phyloP scores from a whole-genome alignment of 30 jellyfish, hydroid and myxozoan species.

The Sanderia malayensis region DNA sequence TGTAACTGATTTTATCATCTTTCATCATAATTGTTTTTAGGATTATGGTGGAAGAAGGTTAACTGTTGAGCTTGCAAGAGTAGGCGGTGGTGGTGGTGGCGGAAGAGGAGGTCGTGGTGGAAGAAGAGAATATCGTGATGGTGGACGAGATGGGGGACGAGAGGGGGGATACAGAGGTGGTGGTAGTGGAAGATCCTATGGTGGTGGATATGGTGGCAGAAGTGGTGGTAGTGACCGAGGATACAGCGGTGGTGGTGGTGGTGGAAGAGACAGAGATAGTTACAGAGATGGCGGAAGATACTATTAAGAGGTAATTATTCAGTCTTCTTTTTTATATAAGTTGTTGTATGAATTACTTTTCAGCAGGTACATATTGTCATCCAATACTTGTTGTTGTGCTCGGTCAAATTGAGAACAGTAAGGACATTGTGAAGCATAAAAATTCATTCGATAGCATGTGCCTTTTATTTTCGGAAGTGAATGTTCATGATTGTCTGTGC shows the following conservation, averaged over 20 bases:
- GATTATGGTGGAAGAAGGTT: conserved; percentile 51
- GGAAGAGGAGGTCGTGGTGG: conserved; percentile 35
- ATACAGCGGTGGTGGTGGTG: conserved; percentile 46
- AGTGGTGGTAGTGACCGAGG: conserved; percentile 33
- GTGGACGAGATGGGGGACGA: conserved; percentile 10
- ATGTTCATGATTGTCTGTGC: too few species aligned
- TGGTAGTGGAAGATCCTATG: not conserved
- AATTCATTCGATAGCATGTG: too few species aligned
- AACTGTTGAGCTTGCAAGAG: conserved; percentile 52
- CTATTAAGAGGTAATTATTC: conserved; percentile 1
- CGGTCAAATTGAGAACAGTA: too few species aligned
- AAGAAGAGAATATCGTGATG: conserved; percentile 20
- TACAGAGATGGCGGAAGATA: conserved; percentile 41
- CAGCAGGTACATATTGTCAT: too few species aligned
- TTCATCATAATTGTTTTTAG: too few species aligned
- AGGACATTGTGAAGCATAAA: too few species aligned
- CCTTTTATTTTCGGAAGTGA: too few species aligned
- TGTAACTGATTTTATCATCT: too few species aligned
- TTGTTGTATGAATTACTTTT: too few species aligned
- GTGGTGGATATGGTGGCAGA: conserved; percentile 28
- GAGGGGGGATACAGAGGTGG: conserved; percentile 22
- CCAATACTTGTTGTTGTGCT: too few species aligned
- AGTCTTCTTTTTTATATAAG: too few species aligned
- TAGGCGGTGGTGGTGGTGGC: conserved; percentile 35
- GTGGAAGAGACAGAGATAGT: conserved; percentile 47